A percentile compares a stretch with the other conserved stretches of the same genome.
Conservation (phyloP, 2,888 invertebrate genomes). For the Bedellia somnulentella region DNA sequence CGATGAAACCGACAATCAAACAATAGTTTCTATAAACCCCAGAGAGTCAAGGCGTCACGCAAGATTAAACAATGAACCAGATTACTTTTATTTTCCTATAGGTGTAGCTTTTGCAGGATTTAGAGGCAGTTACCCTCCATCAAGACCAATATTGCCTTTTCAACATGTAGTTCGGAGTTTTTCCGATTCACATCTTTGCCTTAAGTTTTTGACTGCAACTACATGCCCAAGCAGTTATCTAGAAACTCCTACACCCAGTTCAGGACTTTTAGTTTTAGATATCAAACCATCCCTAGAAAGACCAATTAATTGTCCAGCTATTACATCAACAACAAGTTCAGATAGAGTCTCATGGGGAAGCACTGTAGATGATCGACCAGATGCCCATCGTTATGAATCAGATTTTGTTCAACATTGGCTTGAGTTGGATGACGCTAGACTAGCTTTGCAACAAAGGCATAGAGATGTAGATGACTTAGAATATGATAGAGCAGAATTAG, state of each 20-base stretch:
- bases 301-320: constrained; percentile 62
- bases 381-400: constrained; percentile 66
- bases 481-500: constrained; percentile 74
- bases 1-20: constrained; percentile 69
- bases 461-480: constrained; percentile 70
- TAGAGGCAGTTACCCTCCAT: constrained; percentile 75
- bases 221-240: constrained; percentile 49
- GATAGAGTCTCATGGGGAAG: constrained; percentile 63
- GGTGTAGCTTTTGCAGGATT: constrained; percentile 65
- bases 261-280: constrained; percentile 65
- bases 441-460: constrained; percentile 68
- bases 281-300: constrained; percentile 59
- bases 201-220: constrained; percentile 67
- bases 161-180: constrained; percentile 75
- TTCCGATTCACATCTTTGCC: constrained; percentile 73
- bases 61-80: constrained; percentile 63
- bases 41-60: constrained; percentile 54
- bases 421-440: constrained; percentile 70
- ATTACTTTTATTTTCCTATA: constrained; percentile 69
- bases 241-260: constrained; percentile 63
- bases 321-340: constrained; percentile 48
- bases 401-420: constrained; percentile 79
- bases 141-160: constrained; percentile 68
- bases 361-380: constrained; percentile 58
- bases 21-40: constrained; percentile 51